Base-by-base conservation (phyloP, 2,113 vertebrate species). In the Dipodomys merriami region DNA sequence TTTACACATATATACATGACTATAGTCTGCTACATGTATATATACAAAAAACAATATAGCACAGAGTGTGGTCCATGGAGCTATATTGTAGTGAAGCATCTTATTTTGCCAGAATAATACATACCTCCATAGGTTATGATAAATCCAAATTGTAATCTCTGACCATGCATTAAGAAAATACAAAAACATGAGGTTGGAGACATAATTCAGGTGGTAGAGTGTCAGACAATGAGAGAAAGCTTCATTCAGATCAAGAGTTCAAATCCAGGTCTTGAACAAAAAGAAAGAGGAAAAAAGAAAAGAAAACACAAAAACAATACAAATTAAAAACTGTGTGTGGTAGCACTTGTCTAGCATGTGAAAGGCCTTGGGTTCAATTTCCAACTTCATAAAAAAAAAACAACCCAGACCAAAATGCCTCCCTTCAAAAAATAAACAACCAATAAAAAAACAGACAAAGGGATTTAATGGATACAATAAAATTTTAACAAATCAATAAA, bases 141-240 rank as follows among this genome's bases (percentile, higher is more conserved):
- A 86, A 91, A 3, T 57, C 12, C 3, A 77, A 88, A 57, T 57
- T 30, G 60, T 57, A 73, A 49, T 88, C 23, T 22, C 30, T 84
- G 79, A 79, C 16, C 18, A 84, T 60, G 73, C 60, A 83, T n/a
- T 29, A 83, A 83, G 71, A 78, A 78, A 91, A 88, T 46, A 68
- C 27, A 64, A 53, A 33, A 69, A 82, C 39, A 74, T 68, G 39
- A 16, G 53, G 12, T 57, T 18, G 53, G 53, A 57, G 53, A 57
- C 15, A 4, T 57, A 3, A 2, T 57, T 19, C 53, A 57, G 49
- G 53, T 15, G 15, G 53, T 57, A 16, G 53, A 57, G 53, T 57
- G 53, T 57, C 15, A 57, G 53, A 11, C 53, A 57, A 57, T 16
- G 53, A 57, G 53, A 57, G 15, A 57, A 16, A 57, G 53, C 53